A percentile compares a stretch with the other conserved stretches of the same genome.
Evolutionary conservation across 2,113 vertebrate species (phyloP).

Genomic region (Catagonus wagneri): DNA sequence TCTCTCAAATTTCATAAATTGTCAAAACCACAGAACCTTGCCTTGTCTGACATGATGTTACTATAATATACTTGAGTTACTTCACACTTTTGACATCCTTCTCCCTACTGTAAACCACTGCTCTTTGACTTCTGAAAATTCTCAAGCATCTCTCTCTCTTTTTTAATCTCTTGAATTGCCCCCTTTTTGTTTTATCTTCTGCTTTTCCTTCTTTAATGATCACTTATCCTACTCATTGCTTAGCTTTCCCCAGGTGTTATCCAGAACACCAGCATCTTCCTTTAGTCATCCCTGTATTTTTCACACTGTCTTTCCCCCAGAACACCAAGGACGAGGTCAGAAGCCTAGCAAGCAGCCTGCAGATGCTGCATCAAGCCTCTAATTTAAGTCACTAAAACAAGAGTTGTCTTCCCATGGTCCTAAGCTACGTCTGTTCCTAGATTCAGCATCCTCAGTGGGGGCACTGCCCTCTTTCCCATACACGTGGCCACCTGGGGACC

Average conservation of each 20-base stretch:
- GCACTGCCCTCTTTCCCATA: neutral
- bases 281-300: no score
- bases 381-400: neutral
- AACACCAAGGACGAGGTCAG: neutral
- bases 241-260: neutral
- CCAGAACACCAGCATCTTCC: neutral
- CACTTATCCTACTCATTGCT: neutral
- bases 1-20: neutral
- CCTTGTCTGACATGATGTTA: neutral
- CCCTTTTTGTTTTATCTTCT: neutral
- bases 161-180: neutral
- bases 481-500: fast-evolving
- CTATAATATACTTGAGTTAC: neutral
- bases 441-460: fast-evolving
- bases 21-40: neutral
- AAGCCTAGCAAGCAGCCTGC: neutral
- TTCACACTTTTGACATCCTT: neutral
- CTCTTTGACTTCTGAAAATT: neutral
- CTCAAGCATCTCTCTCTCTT: neutral
- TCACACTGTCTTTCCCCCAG: no score
- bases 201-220: neutral
- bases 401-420: fast-evolving
- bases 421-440: neutral
- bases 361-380: neutral
- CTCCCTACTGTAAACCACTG: neutral